These are phyloP conservation scores for Triplophysa rosa DNA, from an alignment of 2,113 vertebrate species.

Conservation along the genomic window DNA sequence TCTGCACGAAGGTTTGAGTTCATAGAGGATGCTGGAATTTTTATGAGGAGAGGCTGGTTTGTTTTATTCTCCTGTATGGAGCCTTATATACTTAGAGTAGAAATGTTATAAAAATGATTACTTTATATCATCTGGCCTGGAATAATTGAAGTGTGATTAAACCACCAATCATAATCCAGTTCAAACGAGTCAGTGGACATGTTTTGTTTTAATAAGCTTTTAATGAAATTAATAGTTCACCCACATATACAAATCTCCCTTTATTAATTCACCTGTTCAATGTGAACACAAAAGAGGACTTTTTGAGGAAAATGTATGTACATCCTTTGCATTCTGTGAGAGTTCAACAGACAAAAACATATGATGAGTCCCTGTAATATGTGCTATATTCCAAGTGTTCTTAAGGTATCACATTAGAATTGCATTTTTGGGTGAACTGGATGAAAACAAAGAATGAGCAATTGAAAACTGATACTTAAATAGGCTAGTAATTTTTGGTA, in stretches of 20 bases:
- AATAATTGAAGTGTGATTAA: background rate
- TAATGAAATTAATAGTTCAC: background rate
- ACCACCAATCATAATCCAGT: background rate
- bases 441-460: too few relatives aligned
- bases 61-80: background rate
- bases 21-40: background rate
- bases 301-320: too few relatives aligned
- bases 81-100: background rate
- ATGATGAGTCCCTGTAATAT: too few relatives aligned
- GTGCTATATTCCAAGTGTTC: too few relatives aligned
- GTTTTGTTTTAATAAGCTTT: background rate
- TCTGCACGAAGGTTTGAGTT: conserved; percentile 6
- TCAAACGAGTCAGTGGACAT: background rate
- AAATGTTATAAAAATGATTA: background rate
- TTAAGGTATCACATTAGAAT: too few relatives aligned
- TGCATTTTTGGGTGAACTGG: too few relatives aligned
- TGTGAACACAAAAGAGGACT: too few relatives aligned
- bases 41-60: background rate
- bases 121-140: background rate
- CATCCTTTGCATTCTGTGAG: too few relatives aligned
- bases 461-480: too few relatives aligned
- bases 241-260: background rate
- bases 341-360: too few relatives aligned
- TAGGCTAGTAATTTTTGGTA: too few relatives aligned
- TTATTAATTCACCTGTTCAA: background rate